A percentile compares a stretch with the other conserved stretches of the same genome.
Evolutionary conservation across 2,113 vertebrate species (phyloP).

Genomic region (Hippocampus barbouri): DNA sequence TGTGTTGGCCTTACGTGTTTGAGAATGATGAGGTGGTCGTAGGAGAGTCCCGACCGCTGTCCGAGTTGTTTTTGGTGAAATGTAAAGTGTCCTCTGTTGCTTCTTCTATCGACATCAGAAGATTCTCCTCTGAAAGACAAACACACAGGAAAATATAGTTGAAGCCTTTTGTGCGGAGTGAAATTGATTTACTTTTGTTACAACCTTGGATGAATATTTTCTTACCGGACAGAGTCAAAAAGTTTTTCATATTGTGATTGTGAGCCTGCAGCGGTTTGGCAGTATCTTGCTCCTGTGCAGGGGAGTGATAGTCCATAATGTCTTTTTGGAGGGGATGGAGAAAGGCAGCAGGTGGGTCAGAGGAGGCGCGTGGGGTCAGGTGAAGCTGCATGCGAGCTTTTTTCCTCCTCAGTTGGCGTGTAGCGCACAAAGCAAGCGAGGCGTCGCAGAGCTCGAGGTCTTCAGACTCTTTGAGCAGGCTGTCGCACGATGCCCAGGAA

Average conservation of each 20-base stretch:
- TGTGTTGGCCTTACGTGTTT: constrained; percentile 27
- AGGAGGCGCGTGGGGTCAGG: constrained; percentile 27
- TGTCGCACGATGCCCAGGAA: constrained; percentile 66
- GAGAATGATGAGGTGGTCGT: constrained; percentile 40
- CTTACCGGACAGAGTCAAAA: constrained; percentile 61
- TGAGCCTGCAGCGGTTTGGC: neutral
- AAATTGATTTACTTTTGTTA: neutral
- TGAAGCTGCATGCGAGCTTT: constrained; percentile 60
- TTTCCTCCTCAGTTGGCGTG: constrained; percentile 64
- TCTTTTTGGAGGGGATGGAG: constrained; percentile 10
- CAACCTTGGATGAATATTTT: neutral
- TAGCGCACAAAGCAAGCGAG: constrained; percentile 22
- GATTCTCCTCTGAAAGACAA: constrained; percentile 62
- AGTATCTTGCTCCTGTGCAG: neutral
- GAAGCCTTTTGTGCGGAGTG: neutral
- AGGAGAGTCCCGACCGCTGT: constrained; percentile 71
- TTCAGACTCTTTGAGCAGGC: constrained; percentile 56
- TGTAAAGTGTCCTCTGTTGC: constrained; percentile 40
- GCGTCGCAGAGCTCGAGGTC: neutral
- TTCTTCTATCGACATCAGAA: constrained; percentile 63
- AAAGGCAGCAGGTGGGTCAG: neutral
- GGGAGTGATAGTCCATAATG: neutral
- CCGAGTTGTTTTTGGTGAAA: constrained; percentile 51
- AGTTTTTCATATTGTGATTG: constrained; percentile 31
- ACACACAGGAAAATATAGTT: neutral